Percentiles rank a stretch among this genome's conserved stretches.
These are phyloP conservation scores for Saturnia pavonia DNA, from an alignment of 2,888 invertebrate species.

Conservation along the genomic window DNA sequence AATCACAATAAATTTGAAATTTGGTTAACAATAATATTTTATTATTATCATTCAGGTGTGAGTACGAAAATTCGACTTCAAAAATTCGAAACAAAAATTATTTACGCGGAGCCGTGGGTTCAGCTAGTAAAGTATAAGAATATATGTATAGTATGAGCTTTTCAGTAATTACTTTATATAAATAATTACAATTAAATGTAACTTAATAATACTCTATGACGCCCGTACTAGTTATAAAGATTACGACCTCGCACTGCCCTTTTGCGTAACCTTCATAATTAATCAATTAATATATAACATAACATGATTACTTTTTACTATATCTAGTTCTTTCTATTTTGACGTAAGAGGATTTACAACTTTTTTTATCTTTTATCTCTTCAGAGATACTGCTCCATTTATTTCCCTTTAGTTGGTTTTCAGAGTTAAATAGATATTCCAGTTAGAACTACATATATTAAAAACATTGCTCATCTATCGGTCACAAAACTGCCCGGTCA, in stretches of 20 bases:
- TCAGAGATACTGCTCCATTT: background rate
- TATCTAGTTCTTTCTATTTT: background rate
- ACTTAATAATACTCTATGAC: background rate
- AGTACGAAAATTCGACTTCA: no score
- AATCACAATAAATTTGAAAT: no score
- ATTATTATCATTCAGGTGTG: no score
- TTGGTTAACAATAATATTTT: no score
- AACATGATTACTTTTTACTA: background rate
- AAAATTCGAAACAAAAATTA: no score
- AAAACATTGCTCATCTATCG: no score
- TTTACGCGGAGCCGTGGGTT: no score
- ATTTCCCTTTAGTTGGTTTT: no score
- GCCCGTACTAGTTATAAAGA: background rate
- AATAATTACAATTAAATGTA: background rate
- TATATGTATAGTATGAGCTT: background rate
- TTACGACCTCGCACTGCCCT: conserved; percentile 12
- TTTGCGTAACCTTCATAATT: conserved; percentile 8
- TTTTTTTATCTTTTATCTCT: background rate
- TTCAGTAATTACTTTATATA: background rate
- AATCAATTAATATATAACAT: background rate
- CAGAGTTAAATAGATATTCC: no score
- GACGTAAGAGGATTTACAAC: background rate
- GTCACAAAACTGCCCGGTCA: no score
- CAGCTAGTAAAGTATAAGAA: no score
- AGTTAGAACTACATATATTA: no score